These are phyloP conservation scores for Pseudorasbora parva DNA, from an alignment of 2,113 vertebrate genomes.

Conservation along the genomic window DNA sequence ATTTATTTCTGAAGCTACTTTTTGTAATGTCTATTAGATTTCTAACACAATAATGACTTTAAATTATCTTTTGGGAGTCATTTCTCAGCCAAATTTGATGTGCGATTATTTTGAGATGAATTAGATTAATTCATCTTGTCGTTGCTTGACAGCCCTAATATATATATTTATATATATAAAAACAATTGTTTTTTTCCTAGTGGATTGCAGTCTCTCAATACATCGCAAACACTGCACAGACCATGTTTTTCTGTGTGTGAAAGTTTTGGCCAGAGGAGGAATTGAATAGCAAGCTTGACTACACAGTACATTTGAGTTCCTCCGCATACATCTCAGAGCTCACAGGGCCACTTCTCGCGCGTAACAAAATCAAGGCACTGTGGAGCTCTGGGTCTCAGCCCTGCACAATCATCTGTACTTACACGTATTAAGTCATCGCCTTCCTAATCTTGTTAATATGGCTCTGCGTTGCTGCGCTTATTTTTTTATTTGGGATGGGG, in stretches of 20 bases:
- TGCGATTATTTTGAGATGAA: too few relatives aligned
- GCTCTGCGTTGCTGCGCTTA: not conserved
- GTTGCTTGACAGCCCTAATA: too few relatives aligned
- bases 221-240: not conserved
- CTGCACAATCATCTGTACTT: not conserved
- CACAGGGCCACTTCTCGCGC: not conserved
- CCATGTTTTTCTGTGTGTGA: not conserved
- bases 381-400: not conserved
- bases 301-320: not conserved
- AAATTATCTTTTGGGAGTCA: too few relatives aligned
- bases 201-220: not conserved
- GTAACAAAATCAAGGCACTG: not conserved
- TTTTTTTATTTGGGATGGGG: not conserved
- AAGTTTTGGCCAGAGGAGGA: constrained; percentile 23
- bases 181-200: too few relatives aligned
- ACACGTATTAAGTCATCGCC: constrained; percentile 11
- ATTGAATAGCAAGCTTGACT: constrained; percentile 25
- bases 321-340: constrained; percentile 4
- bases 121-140: too few relatives aligned
- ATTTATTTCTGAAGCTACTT: too few relatives aligned
- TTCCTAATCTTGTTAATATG: constrained; percentile 38
- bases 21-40: too few relatives aligned
- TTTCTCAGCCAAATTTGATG: too few relatives aligned
- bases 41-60: too few relatives aligned
- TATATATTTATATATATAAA: too few relatives aligned